Percentiles rank a stretch among this genome's conserved stretches.
Conservation (phyloP, 2,113 vertebrate genomes). For the Cheirogaleus medius region DNA sequence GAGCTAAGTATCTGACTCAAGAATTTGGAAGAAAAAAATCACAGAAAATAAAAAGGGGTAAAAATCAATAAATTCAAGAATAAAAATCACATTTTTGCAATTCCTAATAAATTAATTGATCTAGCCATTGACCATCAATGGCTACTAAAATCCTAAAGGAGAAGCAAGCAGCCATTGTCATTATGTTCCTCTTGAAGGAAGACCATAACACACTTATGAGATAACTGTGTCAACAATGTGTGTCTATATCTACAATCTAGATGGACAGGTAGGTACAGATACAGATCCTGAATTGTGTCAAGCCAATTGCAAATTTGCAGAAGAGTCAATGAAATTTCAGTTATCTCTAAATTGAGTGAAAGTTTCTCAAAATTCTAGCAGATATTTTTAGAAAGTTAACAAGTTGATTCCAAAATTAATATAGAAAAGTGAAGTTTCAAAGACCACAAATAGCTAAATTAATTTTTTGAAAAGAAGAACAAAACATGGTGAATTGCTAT, state of each 20-base stretch:
- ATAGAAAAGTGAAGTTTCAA: not conserved
- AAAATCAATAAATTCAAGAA: conserved; percentile 26
- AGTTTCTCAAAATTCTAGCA: conserved; percentile 25
- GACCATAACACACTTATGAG: not conserved
- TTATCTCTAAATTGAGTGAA: conserved; percentile 25
- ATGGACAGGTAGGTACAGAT: not conserved
- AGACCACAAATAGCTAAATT: not conserved
- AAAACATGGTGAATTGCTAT: not conserved
- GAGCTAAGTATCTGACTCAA: conserved; percentile 23
- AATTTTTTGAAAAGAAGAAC: conserved; percentile 1
- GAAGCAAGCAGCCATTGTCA: not conserved
- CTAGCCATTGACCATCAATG: not conserved
- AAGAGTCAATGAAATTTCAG: not conserved
- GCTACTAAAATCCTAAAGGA: not conserved
- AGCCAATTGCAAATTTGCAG: not conserved
- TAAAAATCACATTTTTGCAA: conserved; percentile 20
- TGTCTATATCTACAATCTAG: not conserved
- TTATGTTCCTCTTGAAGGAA: not conserved
- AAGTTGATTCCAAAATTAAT: conserved; percentile 50
- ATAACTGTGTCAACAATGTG: not conserved
- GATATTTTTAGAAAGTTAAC: not conserved
- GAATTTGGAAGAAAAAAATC: not conserved
- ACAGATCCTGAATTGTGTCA: not conserved
- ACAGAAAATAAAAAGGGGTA: not conserved
- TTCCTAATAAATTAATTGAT: not conserved